phyloP scores from a whole-genome alignment of 2,797 vertebrate genomes.

The Zenarchopterus dispar region DNA sequence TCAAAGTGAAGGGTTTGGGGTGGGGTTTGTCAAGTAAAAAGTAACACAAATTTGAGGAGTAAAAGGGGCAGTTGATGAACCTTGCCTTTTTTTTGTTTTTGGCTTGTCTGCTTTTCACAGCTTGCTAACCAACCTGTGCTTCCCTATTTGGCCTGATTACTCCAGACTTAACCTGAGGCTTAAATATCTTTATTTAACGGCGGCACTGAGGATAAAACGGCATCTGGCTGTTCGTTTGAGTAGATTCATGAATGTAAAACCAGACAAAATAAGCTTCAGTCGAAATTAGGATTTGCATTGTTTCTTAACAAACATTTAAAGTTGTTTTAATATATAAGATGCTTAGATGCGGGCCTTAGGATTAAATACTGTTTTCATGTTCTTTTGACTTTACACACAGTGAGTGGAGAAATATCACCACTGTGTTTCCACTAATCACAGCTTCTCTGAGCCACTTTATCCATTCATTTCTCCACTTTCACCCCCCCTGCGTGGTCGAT shows the following conservation, averaged over 20 bases:
- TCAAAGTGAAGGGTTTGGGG: slow-evolving; percentile 28
- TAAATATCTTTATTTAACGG: not conserved
- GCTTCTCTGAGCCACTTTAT: slow-evolving; percentile 3
- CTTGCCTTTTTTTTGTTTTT: slow-evolving; percentile 2
- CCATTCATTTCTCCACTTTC: slow-evolving; percentile 22
- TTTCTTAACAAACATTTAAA: no score
- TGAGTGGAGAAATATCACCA: slow-evolving; percentile 11
- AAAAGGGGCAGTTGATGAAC: slow-evolving; percentile 1
- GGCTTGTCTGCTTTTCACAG: slow-evolving; percentile 29
- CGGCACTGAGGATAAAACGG: no score
- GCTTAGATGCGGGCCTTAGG: not conserved
- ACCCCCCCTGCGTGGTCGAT: slow-evolving; percentile 62
- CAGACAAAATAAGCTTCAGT: no score
- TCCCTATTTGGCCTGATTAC: not conserved
- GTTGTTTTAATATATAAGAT: no score
- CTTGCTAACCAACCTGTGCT: slow-evolving; percentile 23
- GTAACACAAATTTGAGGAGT: slow-evolving; percentile 21
- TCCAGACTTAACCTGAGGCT: slow-evolving; percentile 2
- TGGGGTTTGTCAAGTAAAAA: slow-evolving; percentile 21
- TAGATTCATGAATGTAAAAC: no score
- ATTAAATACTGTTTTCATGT: slow-evolving; percentile 18
- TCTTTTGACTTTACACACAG: slow-evolving; percentile 22
- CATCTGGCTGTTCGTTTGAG: no score
- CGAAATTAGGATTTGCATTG: no score
- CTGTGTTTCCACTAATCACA: slow-evolving; percentile 16